Percentiles rank a stretch among this genome's conserved stretches.
Conservation (phyloP, 2,888 invertebrate genomes). For the Heliconius charithonia region DNA sequence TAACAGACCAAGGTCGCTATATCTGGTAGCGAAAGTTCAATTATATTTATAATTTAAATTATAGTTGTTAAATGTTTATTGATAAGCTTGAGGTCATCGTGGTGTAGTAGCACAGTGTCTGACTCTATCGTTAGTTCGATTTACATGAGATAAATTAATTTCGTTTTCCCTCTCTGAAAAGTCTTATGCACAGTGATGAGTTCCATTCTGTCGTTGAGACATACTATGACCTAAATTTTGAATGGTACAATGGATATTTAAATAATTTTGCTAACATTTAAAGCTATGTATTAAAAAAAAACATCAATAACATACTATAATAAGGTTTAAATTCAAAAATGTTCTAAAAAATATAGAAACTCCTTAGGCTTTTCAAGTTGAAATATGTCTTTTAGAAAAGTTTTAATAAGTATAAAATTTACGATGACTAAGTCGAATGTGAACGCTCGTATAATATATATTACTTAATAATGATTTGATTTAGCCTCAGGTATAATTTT, state of each 20-base stretch:
- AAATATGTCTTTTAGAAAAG: not conserved
- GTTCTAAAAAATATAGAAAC: not conserved
- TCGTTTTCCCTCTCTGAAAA: not conserved
- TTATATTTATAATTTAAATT: slow-evolving; percentile 25
- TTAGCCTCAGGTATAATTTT: slow-evolving; percentile 30
- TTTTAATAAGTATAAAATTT: not conserved
- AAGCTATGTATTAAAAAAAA: not conserved
- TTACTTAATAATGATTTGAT: slow-evolving; percentile 1
- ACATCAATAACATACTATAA: not conserved
- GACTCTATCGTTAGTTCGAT: not conserved
- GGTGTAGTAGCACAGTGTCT: not conserved
- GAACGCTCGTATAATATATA: not conserved
- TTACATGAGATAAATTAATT: not conserved
- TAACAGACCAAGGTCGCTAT: slow-evolving; percentile 27
- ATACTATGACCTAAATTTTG: too few species aligned
- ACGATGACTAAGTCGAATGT: not conserved
- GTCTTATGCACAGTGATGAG: not conserved
- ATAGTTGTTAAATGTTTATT: slow-evolving; percentile 15
- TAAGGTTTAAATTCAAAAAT: not conserved
- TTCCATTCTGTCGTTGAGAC: too few species aligned
- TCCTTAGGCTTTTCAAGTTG: not conserved
- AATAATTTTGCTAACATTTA: not conserved
- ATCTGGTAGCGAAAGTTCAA: slow-evolving; percentile 40
- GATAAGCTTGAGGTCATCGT: not conserved
- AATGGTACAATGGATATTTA: not conserved